Conservation (phyloP, 2,888 invertebrate species). For the Eulithis testata region DNA sequence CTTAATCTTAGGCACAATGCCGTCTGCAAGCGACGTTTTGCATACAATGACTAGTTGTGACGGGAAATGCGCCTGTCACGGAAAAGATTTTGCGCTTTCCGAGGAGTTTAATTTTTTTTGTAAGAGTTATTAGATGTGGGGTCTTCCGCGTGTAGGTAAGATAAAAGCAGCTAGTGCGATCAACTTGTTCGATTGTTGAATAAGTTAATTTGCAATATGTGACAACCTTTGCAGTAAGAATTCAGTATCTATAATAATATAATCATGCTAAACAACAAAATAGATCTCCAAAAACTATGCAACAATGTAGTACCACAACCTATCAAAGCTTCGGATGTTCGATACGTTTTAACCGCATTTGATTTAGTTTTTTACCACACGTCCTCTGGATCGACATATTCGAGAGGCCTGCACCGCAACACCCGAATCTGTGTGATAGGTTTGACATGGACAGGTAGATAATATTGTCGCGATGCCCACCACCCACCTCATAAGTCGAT, state of each 20-base stretch:
- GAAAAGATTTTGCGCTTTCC: constrained; percentile 33
- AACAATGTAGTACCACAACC: constrained; percentile 42
- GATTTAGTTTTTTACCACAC: constrained; percentile 54
- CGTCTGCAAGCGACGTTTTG: constrained; percentile 77
- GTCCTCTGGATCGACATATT: constrained; percentile 51
- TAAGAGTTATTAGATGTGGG: constrained; percentile 15
- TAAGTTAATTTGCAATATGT: background rate
- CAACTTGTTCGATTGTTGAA: background rate
- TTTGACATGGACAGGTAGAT: constrained; percentile 12
- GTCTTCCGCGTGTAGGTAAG: background rate
- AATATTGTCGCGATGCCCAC: constrained; percentile 3
- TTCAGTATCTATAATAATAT: too few species aligned
- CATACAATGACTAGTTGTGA: constrained; percentile 74
- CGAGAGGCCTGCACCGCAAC: constrained; percentile 61
- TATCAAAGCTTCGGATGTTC: constrained; percentile 49
- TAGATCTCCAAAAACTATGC: constrained; percentile 42
- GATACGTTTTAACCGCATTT: constrained; percentile 52
- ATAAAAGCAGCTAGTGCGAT: background rate
- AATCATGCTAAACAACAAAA: background rate
- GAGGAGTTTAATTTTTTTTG: constrained; percentile 8
- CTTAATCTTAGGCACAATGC: constrained; percentile 81
- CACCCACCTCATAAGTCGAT: constrained; percentile 11
- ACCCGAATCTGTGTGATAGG: constrained; percentile 38
- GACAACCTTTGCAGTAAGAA: too few species aligned
- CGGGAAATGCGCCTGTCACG: constrained; percentile 61